Conservation (phyloP, 1,140 invertebrate genomes). For the Andrena cerasifolii region DNA sequence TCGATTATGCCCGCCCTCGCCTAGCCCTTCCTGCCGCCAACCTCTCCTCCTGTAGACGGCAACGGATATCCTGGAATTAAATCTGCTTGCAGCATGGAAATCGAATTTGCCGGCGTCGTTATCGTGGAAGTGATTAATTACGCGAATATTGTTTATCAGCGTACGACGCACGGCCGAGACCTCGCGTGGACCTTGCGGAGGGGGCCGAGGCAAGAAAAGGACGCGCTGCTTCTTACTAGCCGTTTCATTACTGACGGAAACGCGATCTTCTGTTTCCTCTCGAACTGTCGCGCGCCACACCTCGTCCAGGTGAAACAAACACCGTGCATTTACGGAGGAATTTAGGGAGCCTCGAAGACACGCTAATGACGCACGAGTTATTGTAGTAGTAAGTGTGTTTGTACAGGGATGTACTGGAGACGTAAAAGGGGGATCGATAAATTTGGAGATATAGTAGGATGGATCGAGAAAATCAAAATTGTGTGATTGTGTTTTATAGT, state of each 20-base stretch:
- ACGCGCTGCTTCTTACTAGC: not conserved
- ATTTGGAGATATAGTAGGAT: too few relatives aligned
- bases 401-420: too few relatives aligned
- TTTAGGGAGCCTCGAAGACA: too few relatives aligned
- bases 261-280: slow-evolving; percentile 5
- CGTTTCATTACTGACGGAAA: slow-evolving; percentile 17
- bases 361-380: too few relatives aligned
- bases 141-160: slow-evolving; percentile 4
- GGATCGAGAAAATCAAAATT: too few relatives aligned
- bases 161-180: not conserved
- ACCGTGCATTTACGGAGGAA: too few relatives aligned
- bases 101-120: slow-evolving; percentile 12
- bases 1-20: not conserved
- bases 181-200: not conserved
- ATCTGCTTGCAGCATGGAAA: slow-evolving; percentile 24
- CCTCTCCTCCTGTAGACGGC: not conserved
- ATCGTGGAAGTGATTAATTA: slow-evolving; percentile 14
- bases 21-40: not conserved
- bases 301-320: too few relatives aligned
- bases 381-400: too few relatives aligned
- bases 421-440: too few relatives aligned
- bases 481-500: too few relatives aligned
- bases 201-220: not conserved
- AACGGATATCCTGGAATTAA: slow-evolving; percentile 10
- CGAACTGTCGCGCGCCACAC: too few relatives aligned